These are phyloP conservation scores for Schlechtendalia chinensis DNA, from an alignment of 1,140 invertebrate genomes.

Conservation along the genomic window DNA sequence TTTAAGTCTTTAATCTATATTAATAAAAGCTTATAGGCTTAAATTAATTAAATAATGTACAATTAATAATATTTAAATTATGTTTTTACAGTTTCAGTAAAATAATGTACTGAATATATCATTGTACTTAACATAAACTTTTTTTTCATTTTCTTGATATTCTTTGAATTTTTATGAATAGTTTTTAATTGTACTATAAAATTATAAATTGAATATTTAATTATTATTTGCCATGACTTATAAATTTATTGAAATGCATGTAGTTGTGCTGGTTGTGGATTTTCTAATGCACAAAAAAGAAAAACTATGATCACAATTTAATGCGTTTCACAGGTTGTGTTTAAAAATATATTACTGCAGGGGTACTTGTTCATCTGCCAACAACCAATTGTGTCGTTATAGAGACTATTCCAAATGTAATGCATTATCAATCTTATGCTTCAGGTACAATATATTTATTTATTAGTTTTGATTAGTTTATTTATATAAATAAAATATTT, in stretches of 20 bases:
- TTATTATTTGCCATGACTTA: background rate
- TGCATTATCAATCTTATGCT: conserved; percentile 9
- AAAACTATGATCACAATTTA: conserved; percentile 40
- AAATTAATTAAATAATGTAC: too few relatives aligned
- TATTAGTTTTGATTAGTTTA: background rate
- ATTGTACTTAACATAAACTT: too few relatives aligned
- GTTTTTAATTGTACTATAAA: too few relatives aligned
- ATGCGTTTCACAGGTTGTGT: conserved; percentile 48
- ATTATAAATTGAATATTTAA: too few relatives aligned
- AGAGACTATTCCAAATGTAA: background rate
- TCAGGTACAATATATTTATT: conserved; percentile 25
- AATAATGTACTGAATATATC: too few relatives aligned
- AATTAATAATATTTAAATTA: too few relatives aligned
- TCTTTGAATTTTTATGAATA: too few relatives aligned
- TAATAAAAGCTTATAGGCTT: background rate
- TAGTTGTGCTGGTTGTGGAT: conserved; percentile 29
- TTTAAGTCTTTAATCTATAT: too few relatives aligned
- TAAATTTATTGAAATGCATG: conserved; percentile 27
- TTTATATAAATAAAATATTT: background rate
- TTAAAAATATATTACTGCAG: conserved; percentile 47
- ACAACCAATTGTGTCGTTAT: conserved; percentile 17
- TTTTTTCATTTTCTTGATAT: too few relatives aligned
- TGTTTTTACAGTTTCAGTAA: too few relatives aligned
- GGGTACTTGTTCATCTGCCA: conserved; percentile 23
- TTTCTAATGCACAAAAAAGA: background rate